Evolutionary conservation across 2,888 invertebrate genomes (phyloP).

Genomic region (Temnothorax rugatulus): DNA sequence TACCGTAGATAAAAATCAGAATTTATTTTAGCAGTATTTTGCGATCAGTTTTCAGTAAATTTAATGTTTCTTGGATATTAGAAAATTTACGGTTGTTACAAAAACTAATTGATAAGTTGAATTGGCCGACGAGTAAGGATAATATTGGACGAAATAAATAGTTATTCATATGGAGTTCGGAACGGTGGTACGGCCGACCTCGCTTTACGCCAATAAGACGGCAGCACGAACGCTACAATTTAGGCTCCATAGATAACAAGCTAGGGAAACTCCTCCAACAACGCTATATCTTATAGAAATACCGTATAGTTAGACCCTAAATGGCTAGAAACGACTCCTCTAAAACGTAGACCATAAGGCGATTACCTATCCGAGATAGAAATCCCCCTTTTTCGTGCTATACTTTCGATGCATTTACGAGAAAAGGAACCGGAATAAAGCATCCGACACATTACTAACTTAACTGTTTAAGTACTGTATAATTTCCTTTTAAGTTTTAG

Average conservation of each 20-base stretch:
- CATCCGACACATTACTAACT: not conserved
- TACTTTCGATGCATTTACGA: constrained; percentile 21
- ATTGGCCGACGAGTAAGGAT: not conserved
- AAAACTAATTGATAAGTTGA: constrained; percentile 7
- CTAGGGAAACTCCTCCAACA: constrained; percentile 56
- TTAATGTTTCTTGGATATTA: constrained; percentile 2
- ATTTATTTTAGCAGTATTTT: not conserved
- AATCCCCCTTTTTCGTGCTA: constrained; percentile 56
- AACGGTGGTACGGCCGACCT: constrained; percentile 66
- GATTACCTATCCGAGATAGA: constrained; percentile 45
- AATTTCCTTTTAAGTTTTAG: constrained; percentile 3
- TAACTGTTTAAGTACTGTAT: not conserved
- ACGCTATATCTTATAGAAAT: constrained; percentile 65
- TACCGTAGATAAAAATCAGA: not conserved
- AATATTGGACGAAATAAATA: constrained; percentile 35
- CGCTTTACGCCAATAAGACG: constrained; percentile 64
- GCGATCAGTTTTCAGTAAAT: not conserved
- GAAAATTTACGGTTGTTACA: not conserved
- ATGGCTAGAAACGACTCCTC: constrained; percentile 57
- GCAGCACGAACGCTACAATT: constrained; percentile 74
- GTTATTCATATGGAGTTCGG: constrained; percentile 36
- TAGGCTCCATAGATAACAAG: constrained; percentile 67
- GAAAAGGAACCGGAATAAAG: not conserved
- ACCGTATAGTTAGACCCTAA: constrained; percentile 63
- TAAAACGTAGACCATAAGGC: constrained; percentile 51